These are phyloP conservation scores for Catalaphyllia jardinei DNA, from an alignment of 64 coral and sea anemone genomes.

Conservation along the genomic window DNA sequence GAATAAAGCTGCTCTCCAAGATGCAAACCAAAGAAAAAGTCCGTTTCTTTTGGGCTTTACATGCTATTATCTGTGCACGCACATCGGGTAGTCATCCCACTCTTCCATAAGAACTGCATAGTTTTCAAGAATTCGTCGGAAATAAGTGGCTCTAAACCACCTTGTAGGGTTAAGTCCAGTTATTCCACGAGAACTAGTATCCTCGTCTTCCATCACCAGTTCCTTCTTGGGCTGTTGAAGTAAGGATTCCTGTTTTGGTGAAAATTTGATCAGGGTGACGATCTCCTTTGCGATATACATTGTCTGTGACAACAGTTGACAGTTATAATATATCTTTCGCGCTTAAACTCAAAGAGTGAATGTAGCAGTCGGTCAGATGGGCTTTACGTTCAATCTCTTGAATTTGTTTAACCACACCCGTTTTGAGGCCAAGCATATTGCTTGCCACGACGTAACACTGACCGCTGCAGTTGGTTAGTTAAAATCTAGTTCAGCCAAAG, in stretches of 20 bases:
- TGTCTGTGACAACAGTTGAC: constrained; percentile 1
- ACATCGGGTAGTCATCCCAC: constrained; percentile 56
- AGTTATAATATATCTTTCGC: constrained; percentile 16
- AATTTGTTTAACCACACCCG: constrained; percentile 49
- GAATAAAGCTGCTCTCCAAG: constrained; percentile 60
- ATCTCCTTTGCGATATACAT: constrained; percentile 36
- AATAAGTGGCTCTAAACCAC: constrained; percentile 73
- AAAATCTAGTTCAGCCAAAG: constrained; percentile 13
- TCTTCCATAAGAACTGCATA: constrained; percentile 55
- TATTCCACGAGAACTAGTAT: constrained; percentile 44
- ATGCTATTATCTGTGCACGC: constrained; percentile 45
- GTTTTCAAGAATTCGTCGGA: constrained; percentile 68
- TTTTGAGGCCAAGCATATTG: constrained; percentile 60
- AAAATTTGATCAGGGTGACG: constrained; percentile 51
- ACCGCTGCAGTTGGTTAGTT: constrained; percentile 48
- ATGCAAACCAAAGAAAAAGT: constrained; percentile 64
- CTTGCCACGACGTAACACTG: constrained; percentile 57
- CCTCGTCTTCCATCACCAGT: constrained; percentile 36
- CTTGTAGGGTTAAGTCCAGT: constrained; percentile 20
- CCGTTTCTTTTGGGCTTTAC: constrained; percentile 56
- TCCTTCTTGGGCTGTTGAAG: constrained; percentile 49
- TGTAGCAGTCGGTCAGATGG: constrained; percentile 26
- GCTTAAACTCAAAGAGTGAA: constrained; percentile 36
- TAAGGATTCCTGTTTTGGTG: constrained; percentile 25
- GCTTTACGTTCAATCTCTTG: constrained; percentile 30